Evolutionary conservation across 2,888 invertebrate genomes (phyloP).

Genomic region (Leptopilina myrica): DNA sequence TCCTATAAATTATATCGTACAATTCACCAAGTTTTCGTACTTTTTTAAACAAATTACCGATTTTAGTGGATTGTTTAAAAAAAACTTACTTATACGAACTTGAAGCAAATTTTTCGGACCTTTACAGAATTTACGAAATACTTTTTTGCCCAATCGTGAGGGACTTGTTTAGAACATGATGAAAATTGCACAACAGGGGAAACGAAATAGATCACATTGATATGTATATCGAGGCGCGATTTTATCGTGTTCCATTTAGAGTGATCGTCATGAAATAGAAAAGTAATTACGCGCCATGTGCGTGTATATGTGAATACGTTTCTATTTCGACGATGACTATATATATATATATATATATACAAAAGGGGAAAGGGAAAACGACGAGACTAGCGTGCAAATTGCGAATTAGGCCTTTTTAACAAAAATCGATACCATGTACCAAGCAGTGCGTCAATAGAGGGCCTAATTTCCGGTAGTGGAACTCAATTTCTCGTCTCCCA

Average conservation of each 20-base stretch:
- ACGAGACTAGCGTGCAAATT: slow-evolving; percentile 38
- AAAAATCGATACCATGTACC: slow-evolving; percentile 32
- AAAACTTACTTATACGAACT: too few species aligned
- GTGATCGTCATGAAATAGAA: slow-evolving; percentile 35
- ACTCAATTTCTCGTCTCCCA: slow-evolving; percentile 11
- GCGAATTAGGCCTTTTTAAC: slow-evolving; percentile 35
- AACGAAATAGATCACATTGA: slow-evolving; percentile 16
- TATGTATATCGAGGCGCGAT: slow-evolving; percentile 33
- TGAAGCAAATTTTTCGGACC: too few species aligned
- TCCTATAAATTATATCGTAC: too few species aligned
- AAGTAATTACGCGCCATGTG: slow-evolving; percentile 25
- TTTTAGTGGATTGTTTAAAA: too few species aligned
- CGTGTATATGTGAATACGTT: slow-evolving; percentile 15
- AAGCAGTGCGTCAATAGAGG: slow-evolving; percentile 28
- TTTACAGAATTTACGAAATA: too few species aligned
- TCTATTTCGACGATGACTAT: slow-evolving; percentile 28
- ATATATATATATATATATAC: too few species aligned
- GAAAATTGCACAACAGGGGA: not conserved
- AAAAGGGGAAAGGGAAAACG: not conserved
- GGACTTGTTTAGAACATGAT: not conserved
- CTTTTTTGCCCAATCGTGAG: too few species aligned
- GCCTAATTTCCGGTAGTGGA: slow-evolving; percentile 33
- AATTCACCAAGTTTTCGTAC: too few species aligned
- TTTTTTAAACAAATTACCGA: too few species aligned
- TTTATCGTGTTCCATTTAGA: slow-evolving; percentile 30